Conservation (phyloP, 2,113 vertebrate genomes). For the Mus musculus region GRCm39 chr11:68246501-68247000, state of each 20-base stretch:
- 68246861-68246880: background rate
- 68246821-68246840: background rate
- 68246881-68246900: background rate
- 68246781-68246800: background rate
- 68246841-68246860: background rate
- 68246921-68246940: background rate
- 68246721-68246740: background rate
- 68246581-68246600: background rate
- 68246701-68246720: background rate
- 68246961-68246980: background rate
- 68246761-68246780: background rate
- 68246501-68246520: background rate
- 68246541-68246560: background rate
- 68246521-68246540: background rate
- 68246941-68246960: background rate
- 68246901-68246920: background rate
- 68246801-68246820: background rate
- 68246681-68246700: background rate
- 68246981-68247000: background rate
- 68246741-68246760: background rate
- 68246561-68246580: background rate
- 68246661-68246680: background rate
- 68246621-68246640: background rate
- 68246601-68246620: too few relatives aligned
- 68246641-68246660: background rate